Conservation (phyloP, 2,888 invertebrate species). For the Zygaena filipendulae region DNA sequence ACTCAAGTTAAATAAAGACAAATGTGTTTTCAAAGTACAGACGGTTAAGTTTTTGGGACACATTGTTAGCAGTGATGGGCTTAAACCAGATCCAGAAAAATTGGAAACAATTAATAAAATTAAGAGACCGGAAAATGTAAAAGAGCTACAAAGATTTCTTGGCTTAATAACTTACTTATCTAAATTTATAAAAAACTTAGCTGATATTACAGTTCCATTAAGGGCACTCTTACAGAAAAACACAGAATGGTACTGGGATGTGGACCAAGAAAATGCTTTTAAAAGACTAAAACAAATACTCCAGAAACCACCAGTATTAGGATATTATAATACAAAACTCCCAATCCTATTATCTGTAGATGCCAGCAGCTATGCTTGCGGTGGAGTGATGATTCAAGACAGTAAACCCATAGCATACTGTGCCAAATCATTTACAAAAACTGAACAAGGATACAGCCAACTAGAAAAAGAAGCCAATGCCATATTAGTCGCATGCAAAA, state of each 20-base stretch:
- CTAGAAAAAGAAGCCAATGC: conserved; percentile 7
- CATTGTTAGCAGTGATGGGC: conserved; percentile 5
- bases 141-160: conserved; percentile 10
- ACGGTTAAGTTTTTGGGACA: conserved; percentile 8
- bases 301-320: conserved; percentile 9
- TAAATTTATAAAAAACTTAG: conserved; percentile 6
- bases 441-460: conserved; percentile 4
- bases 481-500: conserved; percentile 11
- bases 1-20: conserved; percentile 5
- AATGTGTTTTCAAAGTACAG: conserved; percentile 7
- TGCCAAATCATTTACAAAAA: not conserved
- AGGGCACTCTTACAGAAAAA: conserved; percentile 7
- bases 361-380: conserved; percentile 11
- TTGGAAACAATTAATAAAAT: conserved; percentile 8
- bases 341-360: conserved; percentile 9
- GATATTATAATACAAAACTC: conserved; percentile 9
- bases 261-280: conserved; percentile 7
- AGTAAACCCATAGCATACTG: not conserved
- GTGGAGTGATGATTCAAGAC: conserved; percentile 3
- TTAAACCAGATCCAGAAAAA: conserved; percentile 9
- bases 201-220: conserved; percentile 5
- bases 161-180: conserved; percentile 8
- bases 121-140: conserved; percentile 11
- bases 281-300: conserved; percentile 5
- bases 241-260: conserved; percentile 8